phyloP scores from a whole-genome alignment of 2,113 vertebrate species.

The Otolemur garnettii region DNA sequence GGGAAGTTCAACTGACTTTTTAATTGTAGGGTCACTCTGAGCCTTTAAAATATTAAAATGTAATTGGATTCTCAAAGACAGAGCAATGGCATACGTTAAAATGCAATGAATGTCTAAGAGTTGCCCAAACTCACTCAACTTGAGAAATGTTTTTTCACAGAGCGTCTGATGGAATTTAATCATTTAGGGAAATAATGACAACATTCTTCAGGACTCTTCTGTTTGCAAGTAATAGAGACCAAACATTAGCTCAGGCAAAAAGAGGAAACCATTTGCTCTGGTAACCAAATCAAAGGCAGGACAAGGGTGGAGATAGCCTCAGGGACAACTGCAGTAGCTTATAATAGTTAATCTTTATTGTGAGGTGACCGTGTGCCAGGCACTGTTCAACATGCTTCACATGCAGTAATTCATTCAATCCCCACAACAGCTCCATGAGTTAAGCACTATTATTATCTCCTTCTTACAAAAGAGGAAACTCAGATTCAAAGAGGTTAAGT shows the following conservation, averaged over 20 bases:
- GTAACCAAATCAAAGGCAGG: constrained; percentile 16
- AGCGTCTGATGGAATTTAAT: background rate
- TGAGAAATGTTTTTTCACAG: background rate
- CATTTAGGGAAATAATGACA: constrained; percentile 26
- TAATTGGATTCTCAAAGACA: background rate
- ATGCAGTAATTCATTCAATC: background rate
- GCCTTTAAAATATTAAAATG: background rate
- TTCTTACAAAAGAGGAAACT: constrained; percentile 29
- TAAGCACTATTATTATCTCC: background rate
- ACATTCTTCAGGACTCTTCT: background rate
- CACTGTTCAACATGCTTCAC: background rate
- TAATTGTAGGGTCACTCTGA: background rate
- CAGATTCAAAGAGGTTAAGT: background rate
- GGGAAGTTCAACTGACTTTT: background rate
- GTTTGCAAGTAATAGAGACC: background rate
- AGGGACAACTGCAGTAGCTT: background rate
- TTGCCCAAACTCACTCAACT: background rate
- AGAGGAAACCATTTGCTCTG: background rate
- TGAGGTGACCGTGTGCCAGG: background rate
- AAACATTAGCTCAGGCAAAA: background rate
- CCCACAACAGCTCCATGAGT: background rate
- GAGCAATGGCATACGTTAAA: background rate
- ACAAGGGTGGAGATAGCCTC: background rate
- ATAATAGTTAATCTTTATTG: background rate
- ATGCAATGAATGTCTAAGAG: background rate